A percentile compares a stretch with the other conserved stretches of the same genome.
Conservation (phyloP, 2,888 invertebrate species). For the Cheilosia variabilis region DNA sequence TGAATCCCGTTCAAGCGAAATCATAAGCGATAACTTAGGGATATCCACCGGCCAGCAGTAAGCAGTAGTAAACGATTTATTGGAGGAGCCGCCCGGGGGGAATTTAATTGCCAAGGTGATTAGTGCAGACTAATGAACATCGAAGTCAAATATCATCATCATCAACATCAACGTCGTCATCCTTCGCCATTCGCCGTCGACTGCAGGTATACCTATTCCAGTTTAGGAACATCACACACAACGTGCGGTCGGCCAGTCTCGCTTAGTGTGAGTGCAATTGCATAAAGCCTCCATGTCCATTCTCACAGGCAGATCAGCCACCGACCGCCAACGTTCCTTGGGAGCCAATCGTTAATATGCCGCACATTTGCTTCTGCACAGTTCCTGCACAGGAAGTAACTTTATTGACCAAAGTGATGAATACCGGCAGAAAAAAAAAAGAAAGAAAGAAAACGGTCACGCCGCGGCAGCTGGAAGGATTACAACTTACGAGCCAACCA, state of each 20-base stretch:
- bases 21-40: slow-evolving; percentile 47
- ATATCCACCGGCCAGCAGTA: slow-evolving; percentile 12
- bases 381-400: slow-evolving; percentile 68
- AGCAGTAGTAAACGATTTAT: slow-evolving; percentile 60
- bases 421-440: slow-evolving; percentile 15
- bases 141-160: slow-evolving; percentile 75
- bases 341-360: slow-evolving; percentile 52
- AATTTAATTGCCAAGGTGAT: slow-evolving; percentile 75
- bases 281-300: slow-evolving; percentile 43
- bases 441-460: slow-evolving; percentile 42
- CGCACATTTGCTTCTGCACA: slow-evolving; percentile 49
- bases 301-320: slow-evolving; percentile 43
- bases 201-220: slow-evolving; percentile 45
- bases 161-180: slow-evolving; percentile 63
- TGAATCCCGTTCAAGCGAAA: slow-evolving; percentile 40
- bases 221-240: slow-evolving; percentile 63
- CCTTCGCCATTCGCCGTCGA: slow-evolving; percentile 15
- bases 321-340: slow-evolving; percentile 36
- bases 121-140: slow-evolving; percentile 73
- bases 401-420: slow-evolving; percentile 45
- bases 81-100: slow-evolving; percentile 40
- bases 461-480: slow-evolving; percentile 61
- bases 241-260: slow-evolving; percentile 53
- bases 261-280: slow-evolving; percentile 32
- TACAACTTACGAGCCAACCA: slow-evolving; percentile 31